Evolutionary conservation across 2,797 vertebrate genomes (phyloP), one percentile per base, ranked within the genome.

Genomic region (Arctocebus calabarensis): DNA sequence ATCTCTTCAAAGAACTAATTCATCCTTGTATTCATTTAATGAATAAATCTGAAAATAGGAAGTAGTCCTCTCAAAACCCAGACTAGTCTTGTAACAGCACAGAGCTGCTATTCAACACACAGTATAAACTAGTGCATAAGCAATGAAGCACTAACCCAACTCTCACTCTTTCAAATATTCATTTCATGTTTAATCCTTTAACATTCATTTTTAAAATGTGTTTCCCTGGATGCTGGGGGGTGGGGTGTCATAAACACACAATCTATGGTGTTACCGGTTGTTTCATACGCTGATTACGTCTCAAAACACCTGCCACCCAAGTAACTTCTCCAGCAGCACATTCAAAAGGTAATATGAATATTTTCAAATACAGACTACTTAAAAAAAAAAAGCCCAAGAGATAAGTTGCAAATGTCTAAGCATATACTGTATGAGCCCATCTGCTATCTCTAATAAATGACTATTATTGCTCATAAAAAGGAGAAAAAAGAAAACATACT

Each of bases 41-140:
- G 45, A 92, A 84, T 34, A 87, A 75, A 55, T 43, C 5, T 92
- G 81, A 66, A 86, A 91, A 74, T 3, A 88, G 43, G 29, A 94
- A 78, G 1, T 2, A 77, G 57, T 73, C 90, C 77, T 71, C 52
- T 40, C 85, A 93, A 84, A 62, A 61, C n/a, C 16, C 11, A 88
- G n/a, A 55, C 43, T 16, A 71, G 5, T 0, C 27, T 43, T 34
- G 8, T 27, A 61, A 82, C 4, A 88, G 48, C 25, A 81, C 2
- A 68, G 84, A 71, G 52, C 37, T 84, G 64, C 57, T 55, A 64
- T 34, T 84, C 61, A 70, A 66, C 45, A 66, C 10, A 11, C 73
- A 48, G 48, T 48, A 22, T 29, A 62, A 74, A 87, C 70, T 16
- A 22, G 40, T 61, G 23, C 34, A 12, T 13, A 66, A 68, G 62